Conservation (phyloP, 1,140 invertebrate species). For the Drosophila ironensis region DNA sequence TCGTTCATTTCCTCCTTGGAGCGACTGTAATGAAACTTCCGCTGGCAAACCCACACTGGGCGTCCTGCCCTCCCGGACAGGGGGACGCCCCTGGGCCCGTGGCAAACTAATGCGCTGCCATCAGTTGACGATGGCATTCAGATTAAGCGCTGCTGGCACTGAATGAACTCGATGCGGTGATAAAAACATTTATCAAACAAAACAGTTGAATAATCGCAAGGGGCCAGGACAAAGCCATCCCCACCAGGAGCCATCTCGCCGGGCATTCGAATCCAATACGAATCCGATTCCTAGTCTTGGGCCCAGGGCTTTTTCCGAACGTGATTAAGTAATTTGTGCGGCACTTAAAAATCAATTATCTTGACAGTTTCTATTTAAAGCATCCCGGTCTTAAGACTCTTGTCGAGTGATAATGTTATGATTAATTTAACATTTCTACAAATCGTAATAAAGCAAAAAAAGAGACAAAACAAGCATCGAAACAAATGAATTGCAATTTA, state of each 20-base stretch:
- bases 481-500: too few relatives aligned
- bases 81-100: constrained; percentile 30
- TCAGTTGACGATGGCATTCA: constrained; percentile 81
- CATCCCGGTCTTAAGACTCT: neutral
- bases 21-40: constrained; percentile 80
- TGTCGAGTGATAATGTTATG: constrained; percentile 2
- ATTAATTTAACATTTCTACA: neutral
- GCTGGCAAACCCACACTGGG: constrained; percentile 14
- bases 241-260: constrained; percentile 1
- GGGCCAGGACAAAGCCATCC: constrained; percentile 14
- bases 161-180: constrained; percentile 82
- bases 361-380: constrained; percentile 12
- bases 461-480: too few relatives aligned
- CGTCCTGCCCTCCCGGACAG: too few relatives aligned
- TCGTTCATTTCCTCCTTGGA: constrained; percentile 69
- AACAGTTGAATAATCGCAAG: constrained; percentile 75
- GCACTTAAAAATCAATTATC: constrained; percentile 76
- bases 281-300: neutral
- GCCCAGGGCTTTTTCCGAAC: constrained; percentile 22
- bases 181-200: constrained; percentile 81
- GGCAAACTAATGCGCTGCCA: constrained; percentile 77
- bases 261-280: neutral
- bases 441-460: too few relatives aligned
- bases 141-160: constrained; percentile 79
- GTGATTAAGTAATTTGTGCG: constrained; percentile 68